phyloP scores from a whole-genome alignment of 2,113 vertebrate genomes.

The Datnioides undecimradiatus region DNA sequence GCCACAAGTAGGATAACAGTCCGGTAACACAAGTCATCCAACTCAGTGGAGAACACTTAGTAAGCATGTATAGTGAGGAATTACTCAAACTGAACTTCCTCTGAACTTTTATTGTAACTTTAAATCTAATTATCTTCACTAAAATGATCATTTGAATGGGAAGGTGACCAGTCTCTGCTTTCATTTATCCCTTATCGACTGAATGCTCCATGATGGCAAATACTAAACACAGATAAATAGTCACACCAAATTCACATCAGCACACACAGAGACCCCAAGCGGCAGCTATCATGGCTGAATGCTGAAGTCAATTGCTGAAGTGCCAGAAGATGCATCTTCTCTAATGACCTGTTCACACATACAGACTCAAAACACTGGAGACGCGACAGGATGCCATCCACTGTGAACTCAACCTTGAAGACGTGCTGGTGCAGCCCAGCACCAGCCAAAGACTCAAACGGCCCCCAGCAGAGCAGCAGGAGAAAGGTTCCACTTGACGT shows the following conservation, averaged over 20 bases:
- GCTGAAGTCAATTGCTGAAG: not conserved
- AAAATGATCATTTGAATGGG: not conserved
- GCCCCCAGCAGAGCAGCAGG: not conserved
- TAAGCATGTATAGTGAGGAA: not conserved
- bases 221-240: not conserved
- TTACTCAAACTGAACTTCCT: not conserved
- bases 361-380: not conserved
- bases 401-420: conserved; percentile 16
- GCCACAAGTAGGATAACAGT: not conserved
- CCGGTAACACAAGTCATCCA: not conserved
- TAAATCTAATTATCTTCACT: not conserved
- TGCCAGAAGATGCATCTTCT: not conserved
- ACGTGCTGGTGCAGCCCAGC: not conserved
- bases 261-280: not conserved
- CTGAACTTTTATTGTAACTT: not conserved
- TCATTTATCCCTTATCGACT: not conserved
- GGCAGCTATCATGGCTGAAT: not conserved
- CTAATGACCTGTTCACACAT: not conserved
- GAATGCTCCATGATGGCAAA: not conserved
- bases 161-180: not conserved
- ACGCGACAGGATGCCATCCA: not conserved
- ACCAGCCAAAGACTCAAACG: not conserved
- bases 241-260: not conserved
- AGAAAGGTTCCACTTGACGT: not conserved
- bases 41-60: not conserved